Evolutionary conservation across 2,797 vertebrate genomes (phyloP).

Genomic region (Carduelis carduelis): DNA sequence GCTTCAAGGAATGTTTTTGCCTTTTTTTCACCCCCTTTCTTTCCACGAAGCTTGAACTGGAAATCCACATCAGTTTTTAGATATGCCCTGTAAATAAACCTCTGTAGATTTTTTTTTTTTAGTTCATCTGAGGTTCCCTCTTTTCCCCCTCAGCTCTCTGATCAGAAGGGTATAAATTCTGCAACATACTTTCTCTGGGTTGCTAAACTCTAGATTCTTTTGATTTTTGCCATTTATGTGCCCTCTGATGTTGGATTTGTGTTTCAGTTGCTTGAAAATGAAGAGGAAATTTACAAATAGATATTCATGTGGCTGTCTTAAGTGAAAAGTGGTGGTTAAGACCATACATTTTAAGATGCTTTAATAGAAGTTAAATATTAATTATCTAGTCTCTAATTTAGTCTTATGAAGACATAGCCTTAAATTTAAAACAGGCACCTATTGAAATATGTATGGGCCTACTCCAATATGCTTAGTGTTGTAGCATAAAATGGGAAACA

Average conservation of each 20-base stretch:
- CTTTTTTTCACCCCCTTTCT: background rate
- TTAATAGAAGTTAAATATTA: conserved; percentile 48
- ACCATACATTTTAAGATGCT: background rate
- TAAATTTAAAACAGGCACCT: conserved; percentile 20
- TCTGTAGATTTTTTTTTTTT: background rate
- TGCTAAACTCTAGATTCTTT: background rate
- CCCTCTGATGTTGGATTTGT: background rate
- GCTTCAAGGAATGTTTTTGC: background rate
- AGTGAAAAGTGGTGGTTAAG: background rate
- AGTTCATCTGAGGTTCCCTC: background rate
- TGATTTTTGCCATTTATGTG: background rate
- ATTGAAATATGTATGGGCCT: conserved; percentile 24
- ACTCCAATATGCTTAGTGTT: background rate
- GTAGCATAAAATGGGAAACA: background rate
- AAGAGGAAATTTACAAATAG: background rate
- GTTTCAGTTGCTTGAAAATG: background rate
- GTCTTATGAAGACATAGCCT: background rate
- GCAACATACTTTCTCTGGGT: background rate
- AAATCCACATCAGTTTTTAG: background rate
- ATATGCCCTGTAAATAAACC: background rate
- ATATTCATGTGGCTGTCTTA: background rate
- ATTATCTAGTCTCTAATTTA: conserved; percentile 19
- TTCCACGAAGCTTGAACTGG: background rate
- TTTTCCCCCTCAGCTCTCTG: background rate
- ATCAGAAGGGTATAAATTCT: background rate